Evolutionary conservation across 1,140 invertebrate species (phyloP), one percentile per base, ranked within the genome.

Genomic region (Trachelipus rathkii): DNA sequence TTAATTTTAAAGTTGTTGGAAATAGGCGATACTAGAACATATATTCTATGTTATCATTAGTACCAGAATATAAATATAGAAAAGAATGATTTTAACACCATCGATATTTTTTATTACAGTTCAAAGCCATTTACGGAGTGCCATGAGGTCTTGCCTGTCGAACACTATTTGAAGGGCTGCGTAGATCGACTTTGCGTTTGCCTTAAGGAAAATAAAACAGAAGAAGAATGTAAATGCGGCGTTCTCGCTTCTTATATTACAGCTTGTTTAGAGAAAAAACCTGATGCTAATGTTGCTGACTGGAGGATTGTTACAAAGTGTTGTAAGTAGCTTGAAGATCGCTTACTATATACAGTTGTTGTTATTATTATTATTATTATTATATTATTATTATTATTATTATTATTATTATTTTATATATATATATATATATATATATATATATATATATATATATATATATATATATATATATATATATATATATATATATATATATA

Each of bases 171-270:
- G 3, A 88, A 89, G 67, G 88, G 89, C 33, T 95, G 93, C 82
- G 83, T 93, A 9, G 92, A 93, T 82, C 89, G 88, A 15, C 88
- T 89, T 8, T 94, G 92, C 83, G 86, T 88, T 50, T 94, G 92
- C 82, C 79, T 91, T 43, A 73, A 66, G 0, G 69, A 81, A 0
- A 77, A 74, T 15, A 81, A 80, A 10, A 74, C 75, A 13, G 81
- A 79, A 45, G 84, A 87, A 15, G 84, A 89, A 33, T 95, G 92
- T 82, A 87, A 89, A 72, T 94, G 92, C 82, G 84, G 87, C 60
- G 85, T 90, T 0, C 82, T 94, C 19, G 88, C 91, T 75, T 87
- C 86, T 77, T 90, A 92, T 78, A 89, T 92, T 0, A 89, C 90
- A 0, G 89, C 92, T 71, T 94, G 92, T 82, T 85, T 92, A 43